Evolutionary conservation across 2,797 vertebrate species (phyloP), one percentile per base, ranked within the genome.

Genomic region (Crax fasciolata): DNA sequence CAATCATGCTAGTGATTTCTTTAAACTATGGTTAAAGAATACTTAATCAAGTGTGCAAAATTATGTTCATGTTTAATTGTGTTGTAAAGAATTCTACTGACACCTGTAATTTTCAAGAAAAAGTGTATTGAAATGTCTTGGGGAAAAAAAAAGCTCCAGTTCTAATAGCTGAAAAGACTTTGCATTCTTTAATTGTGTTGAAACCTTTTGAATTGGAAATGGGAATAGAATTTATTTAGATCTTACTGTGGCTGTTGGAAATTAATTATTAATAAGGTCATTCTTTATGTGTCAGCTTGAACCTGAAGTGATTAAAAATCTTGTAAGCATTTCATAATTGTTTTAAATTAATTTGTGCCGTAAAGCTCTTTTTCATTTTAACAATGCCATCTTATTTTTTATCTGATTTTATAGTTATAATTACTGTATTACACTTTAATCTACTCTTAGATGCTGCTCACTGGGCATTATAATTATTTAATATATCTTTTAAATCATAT

Each of bases 341-440:
- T 73, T 96, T 95, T 82, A 89, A 93, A 91, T 95, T 84, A 91
- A 87, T 93, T 87, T 72, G 62, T 58, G 10, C 58, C 39, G 11
- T 71, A 84, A 81, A 90, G 13, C 13, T 70, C 17, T 75, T 63
- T 83, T 78, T 89, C 52, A 71, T 88, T 93, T 75, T 88, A 93
- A 91, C 35, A 81, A 94, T 81, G 43, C n/a, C 27, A 51, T 78
- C 63, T 91, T 90, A 78, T 78, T 93, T 94, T 83, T 88, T 57
- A 89, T 93, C 77, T 87, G 84, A 87, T 94, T 89, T 94, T 90
- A 55, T 76, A 43, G 39, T 80, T 87, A 48, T 79, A 90, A 94
- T 94, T 92, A 70, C 55, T 44, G n/a, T 70, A n/a, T 89, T 93
- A 28, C 76, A 89, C 43, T 87, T 92, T 78, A 90, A 90, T 86